These are phyloP conservation scores for Erebia ligea DNA, from an alignment of 2,888 invertebrate species.

Conservation along the genomic window DNA sequence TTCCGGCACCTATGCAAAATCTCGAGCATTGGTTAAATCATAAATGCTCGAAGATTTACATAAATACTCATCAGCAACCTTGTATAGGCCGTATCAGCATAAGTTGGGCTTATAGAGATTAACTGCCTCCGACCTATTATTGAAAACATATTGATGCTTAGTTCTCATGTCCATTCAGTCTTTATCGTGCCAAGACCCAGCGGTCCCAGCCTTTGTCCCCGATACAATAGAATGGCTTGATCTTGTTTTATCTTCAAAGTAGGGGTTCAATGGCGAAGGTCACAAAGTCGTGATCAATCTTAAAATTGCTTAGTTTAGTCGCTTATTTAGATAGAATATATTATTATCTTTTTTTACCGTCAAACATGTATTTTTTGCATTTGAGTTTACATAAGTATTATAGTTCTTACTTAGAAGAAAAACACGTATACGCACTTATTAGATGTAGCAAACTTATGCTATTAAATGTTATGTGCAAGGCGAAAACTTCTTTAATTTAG, in stretches of 20 bases:
- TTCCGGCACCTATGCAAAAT: too few species aligned
- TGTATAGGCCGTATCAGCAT: not conserved
- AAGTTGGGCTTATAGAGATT: conserved; percentile 6
- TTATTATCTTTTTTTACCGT: too few species aligned
- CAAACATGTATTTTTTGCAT: not conserved
- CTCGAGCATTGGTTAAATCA: not conserved
- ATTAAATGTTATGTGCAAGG: conserved; percentile 10
- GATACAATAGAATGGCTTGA: conserved; percentile 26
- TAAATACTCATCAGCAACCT: not conserved
- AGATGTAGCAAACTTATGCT: conserved; percentile 15
- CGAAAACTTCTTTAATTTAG: conserved; percentile 25
- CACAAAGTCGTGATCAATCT: conserved; percentile 16
- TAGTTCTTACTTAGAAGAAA: not conserved
- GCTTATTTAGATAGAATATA: not conserved
- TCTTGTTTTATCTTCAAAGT: conserved; percentile 26
- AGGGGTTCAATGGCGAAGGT: conserved; percentile 22
- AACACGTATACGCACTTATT: not conserved
- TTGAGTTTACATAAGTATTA: too few species aligned
- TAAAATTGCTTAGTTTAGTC: not conserved
- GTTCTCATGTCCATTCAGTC: conserved; percentile 20
- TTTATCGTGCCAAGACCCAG: conserved; percentile 22
- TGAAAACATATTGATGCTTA: conserved; percentile 24
- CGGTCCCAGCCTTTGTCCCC: conserved; percentile 25
- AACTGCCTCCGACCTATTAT: conserved; percentile 17
- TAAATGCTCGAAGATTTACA: not conserved